Percentiles rank a stretch among this genome's conserved stretches.
These are phyloP conservation scores for Araneus ventricosus DNA, from an alignment of 1,140 invertebrate species.

Conservation along the genomic window DNA sequence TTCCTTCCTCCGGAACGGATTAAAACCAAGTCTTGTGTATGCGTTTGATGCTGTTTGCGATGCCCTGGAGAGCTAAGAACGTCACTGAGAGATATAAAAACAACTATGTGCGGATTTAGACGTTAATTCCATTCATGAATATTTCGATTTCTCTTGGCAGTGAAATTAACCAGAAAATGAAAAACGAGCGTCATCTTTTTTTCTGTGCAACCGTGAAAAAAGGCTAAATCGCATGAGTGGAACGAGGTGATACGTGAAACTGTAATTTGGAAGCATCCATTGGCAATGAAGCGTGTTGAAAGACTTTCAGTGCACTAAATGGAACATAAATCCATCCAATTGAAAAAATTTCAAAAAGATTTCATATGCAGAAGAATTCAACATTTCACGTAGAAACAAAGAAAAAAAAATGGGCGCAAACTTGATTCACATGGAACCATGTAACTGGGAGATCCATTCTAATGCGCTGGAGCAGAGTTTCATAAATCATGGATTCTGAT, in stretches of 20 bases:
- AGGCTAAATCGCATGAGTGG: neutral
- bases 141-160: neutral
- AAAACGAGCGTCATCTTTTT: neutral
- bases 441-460: too few species aligned
- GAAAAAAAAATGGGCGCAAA: too few species aligned
- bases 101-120: neutral
- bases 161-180: conserved; percentile 2
- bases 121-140: neutral
- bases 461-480: too few species aligned
- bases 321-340: neutral
- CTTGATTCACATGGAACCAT: too few species aligned
- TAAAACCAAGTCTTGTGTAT: neutral
- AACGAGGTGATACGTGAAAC: neutral
- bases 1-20: neutral
- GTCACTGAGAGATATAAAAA: neutral
- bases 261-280: neutral
- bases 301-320: neutral
- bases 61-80: neutral
- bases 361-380: neutral
- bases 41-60: neutral
- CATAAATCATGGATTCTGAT: too few species aligned
- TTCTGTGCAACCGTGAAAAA: neutral
- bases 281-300: neutral
- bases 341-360: neutral
- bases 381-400: neutral